phyloP scores from a whole-genome alignment of 92 coral and sea anemone species.

The Epizoanthus illoricatus region DNA sequence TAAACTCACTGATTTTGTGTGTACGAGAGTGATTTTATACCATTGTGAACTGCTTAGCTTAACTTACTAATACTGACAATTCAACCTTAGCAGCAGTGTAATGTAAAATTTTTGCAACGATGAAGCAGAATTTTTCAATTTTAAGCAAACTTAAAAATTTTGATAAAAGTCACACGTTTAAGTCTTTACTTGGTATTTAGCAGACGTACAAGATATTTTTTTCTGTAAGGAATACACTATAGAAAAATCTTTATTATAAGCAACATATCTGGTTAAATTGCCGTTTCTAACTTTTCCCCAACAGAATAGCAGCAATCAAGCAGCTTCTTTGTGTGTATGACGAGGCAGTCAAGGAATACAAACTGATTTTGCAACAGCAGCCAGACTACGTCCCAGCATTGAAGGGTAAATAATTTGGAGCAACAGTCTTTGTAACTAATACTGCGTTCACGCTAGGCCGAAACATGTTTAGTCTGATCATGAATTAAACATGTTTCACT shows the following conservation, averaged over 20 bases:
- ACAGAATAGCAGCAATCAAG: constrained; percentile 90
- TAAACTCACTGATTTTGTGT: too few relatives aligned
- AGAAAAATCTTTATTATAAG: background rate
- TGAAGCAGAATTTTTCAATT: too few relatives aligned
- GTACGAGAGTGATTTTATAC: too few relatives aligned
- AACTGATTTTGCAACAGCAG: constrained; percentile 68
- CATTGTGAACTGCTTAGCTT: too few relatives aligned
- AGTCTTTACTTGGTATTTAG: background rate
- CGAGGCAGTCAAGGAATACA: constrained; percentile 87
- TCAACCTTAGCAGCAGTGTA: background rate
- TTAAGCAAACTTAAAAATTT: too few relatives aligned
- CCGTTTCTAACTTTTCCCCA: background rate
- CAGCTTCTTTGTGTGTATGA: constrained; percentile 78
- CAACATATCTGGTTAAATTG: too few relatives aligned
- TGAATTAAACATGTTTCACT: too few relatives aligned
- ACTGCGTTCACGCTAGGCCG: too few relatives aligned
- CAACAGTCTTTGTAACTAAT: too few relatives aligned
- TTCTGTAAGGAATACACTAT: too few relatives aligned
- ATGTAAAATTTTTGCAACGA: background rate
- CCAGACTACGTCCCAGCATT: constrained; percentile 91
- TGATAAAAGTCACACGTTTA: background rate
- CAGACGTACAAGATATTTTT: background rate
- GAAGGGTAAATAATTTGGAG: constrained; percentile 58
- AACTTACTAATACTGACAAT: too few relatives aligned
- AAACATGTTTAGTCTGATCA: too few relatives aligned